phyloP scores from a whole-genome alignment of 1,140 invertebrate species.

The Ceratina japonica region DNA sequence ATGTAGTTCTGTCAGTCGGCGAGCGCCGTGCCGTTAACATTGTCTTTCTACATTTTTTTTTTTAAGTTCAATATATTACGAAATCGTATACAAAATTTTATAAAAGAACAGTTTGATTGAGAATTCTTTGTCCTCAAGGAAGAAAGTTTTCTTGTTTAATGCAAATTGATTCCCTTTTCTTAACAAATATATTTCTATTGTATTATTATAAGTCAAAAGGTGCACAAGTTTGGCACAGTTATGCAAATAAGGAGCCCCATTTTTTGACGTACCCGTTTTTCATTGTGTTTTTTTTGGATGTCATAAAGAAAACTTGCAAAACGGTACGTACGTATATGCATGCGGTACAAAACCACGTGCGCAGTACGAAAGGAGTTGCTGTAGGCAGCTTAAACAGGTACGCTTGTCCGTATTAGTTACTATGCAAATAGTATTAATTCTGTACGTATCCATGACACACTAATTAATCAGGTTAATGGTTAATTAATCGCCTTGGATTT shows the following conservation, averaged over 20 bases:
- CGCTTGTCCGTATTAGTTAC: not conserved
- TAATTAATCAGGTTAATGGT: not conserved
- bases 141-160: too few relatives aligned
- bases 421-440: not conserved
- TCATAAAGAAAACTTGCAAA: not conserved
- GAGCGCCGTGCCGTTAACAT: not conserved
- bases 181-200: not conserved
- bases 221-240: not conserved
- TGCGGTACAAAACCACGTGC: conserved; percentile 32
- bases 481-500: not conserved
- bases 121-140: not conserved
- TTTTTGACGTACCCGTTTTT: not conserved
- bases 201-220: not conserved
- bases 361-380: conserved; percentile 10
- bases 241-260: not conserved
- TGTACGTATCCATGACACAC: not conserved
- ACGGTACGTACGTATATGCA: not conserved
- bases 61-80: not conserved
- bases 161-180: not conserved
- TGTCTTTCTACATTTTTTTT: not conserved
- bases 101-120: not conserved
- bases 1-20: conserved; percentile 25
- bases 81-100: not conserved
- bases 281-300: not conserved
- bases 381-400: conserved; percentile 11